phyloP scores from a whole-genome alignment of 2,113 vertebrate species.

The Tragelaphus strepsiceros region DNA sequence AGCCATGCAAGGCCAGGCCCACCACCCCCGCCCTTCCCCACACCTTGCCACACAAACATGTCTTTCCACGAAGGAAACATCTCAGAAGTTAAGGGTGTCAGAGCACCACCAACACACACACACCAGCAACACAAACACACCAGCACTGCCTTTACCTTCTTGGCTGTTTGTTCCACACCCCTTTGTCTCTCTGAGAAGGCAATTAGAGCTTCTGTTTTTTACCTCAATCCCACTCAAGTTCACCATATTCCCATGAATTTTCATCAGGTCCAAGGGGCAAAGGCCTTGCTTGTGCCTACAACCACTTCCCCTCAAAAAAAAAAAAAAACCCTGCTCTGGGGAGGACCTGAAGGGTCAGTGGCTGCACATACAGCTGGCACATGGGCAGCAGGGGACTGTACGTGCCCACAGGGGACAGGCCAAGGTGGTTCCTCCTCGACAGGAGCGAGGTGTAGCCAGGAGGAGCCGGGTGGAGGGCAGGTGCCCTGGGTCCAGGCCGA shows the following conservation, averaged over 20 bases:
- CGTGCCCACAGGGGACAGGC: background rate
- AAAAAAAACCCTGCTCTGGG: background rate
- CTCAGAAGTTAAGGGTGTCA: background rate
- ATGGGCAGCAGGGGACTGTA: rapidly evolving
- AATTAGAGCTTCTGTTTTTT: background rate
- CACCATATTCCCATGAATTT: background rate
- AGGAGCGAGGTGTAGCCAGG: background rate
- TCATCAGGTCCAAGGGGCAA: background rate
- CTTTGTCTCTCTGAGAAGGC: background rate
- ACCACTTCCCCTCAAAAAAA: background rate
- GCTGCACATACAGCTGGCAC: background rate
- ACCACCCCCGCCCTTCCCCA: rapidly evolving
- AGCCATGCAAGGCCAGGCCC: background rate
- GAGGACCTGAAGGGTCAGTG: rapidly evolving
- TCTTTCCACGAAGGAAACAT: background rate
- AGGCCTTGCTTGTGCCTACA: background rate
- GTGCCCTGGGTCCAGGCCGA: background rate
- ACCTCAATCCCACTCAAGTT: background rate
- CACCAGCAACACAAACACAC: no score
- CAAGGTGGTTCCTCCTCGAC: background rate
- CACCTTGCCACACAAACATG: rapidly evolving
- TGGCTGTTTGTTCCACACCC: rapidly evolving
- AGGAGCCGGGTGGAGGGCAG: background rate
- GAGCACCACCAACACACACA: background rate
- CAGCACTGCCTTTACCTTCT: no score